Evolutionary conservation across 2,797 vertebrate genomes (phyloP), one percentile per base, ranked within the genome.

Genomic region (Dermochelys coriacea): DNA sequence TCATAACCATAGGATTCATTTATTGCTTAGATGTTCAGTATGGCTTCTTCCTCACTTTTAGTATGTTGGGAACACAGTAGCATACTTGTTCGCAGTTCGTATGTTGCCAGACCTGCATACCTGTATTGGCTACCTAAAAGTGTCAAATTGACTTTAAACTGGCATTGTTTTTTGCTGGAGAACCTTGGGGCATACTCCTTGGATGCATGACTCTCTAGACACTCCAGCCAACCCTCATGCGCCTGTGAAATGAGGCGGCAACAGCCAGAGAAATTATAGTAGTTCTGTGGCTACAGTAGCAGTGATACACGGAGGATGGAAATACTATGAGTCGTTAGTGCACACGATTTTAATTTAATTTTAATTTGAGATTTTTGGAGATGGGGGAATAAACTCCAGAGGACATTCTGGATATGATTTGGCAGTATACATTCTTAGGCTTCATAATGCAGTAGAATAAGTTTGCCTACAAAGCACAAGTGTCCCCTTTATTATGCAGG

Each of bases 61-160:
- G 45, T 18, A 3, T 5, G 7, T 31, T 89, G 79, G 64, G 45
- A 89, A 84, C 75, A 11, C 8, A 41, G 19, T 47, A 21, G 25
- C 55, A 23, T 5, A 29, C 91, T 4, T 16, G 9, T 10, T 91
- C 77, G 29, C 1, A 5, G 75, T 93, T 82, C 2, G 6, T 37
- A 6, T 84, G 12, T 61, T 74, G 21, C 68, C 68, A 74, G 68
- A 50, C 45, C 54, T 6, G 64, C 54, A 77, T 84, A 88, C 18
- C 23, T 18, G 4, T 84, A 11, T 12, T 0, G 0, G 23, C 29
- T 85, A 5, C 37, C 16, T 41, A n/a, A 68, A 83, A 75, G 41
- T 6, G 10, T 12, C 68, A 50, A 7, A 21, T 79, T 31, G 12
- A 31, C 59, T 86, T 75, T 93, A 84, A 80, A 77, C 23, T 14